Base-by-base conservation (phyloP, 1,140 invertebrate genomes). In the Pogonognathellus flavescens region DNA sequence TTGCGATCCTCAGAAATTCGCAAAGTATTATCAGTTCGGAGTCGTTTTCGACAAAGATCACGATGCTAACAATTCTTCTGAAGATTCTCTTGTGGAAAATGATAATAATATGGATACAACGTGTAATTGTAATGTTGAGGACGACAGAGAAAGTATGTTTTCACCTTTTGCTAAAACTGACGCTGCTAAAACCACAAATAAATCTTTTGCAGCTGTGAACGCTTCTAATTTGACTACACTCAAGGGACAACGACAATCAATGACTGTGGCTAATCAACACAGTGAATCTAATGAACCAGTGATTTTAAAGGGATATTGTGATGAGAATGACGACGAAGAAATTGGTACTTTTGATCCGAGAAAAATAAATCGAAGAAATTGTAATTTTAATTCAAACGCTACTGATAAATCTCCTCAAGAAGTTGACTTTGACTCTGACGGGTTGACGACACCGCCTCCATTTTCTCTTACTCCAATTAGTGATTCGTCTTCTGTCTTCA, bases 1-100 rank as follows among this genome's bases (percentile, higher is more conserved):
- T 72, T 88, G 85, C 66, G 87, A 87, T 76, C 86, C 88, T 60
- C 84, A 82, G 59, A 88, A 87, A 80, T 87, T 86, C 86, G 25
- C 86, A 16, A 88, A 87, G 41, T 88, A 88, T 66, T 88, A 88
- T 80, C 88, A 88, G 85, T 86, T 88, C 31, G 88, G 88, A 41
- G 85, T 88, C 50, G 86, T 87, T 50, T 85, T 85, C 55, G 88
- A 86, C 16, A 83, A 82, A 25, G 84, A 84, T 57, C 80, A 85
- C 55, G 76, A 76, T 53, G 50, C 76, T 8, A 84, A 83, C 76
- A 53, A 52, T 53, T 25, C 18, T 53, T 25, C 18, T 49, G 57
- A 59, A 18, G 53, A 49, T 57, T 57, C n/a, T 25, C 25, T 66
- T 11, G 72, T 49, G 20, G 49, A 57, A 14, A 53, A 52, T 57